These are phyloP conservation scores for Neocrepidodera transversa DNA, from an alignment of 2,888 invertebrate genomes.

Conservation along the genomic window DNA sequence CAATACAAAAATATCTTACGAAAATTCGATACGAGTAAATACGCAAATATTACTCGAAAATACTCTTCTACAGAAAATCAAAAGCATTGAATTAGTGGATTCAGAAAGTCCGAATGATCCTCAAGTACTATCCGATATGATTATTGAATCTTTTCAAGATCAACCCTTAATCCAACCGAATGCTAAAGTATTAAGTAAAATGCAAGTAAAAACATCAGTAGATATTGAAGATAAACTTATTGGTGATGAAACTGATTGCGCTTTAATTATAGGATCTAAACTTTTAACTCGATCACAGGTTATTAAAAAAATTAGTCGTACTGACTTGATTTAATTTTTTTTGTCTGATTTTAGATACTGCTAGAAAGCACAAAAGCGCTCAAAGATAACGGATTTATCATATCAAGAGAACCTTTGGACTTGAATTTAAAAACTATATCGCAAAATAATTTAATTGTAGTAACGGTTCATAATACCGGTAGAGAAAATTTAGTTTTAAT, in stretches of 20 bases:
- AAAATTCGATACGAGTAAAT: conserved; percentile 64
- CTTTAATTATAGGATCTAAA: conserved; percentile 51
- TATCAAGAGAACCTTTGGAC: conserved; percentile 66
- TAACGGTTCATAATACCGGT: conserved; percentile 31
- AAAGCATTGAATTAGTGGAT: conserved; percentile 43
- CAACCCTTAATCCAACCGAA: conserved; percentile 75
- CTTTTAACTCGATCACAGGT: conserved; percentile 60
- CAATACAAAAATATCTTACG: conserved; percentile 42
- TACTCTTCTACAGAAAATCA: conserved; percentile 62
- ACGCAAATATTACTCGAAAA: conserved; percentile 81
- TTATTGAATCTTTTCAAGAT: conserved; percentile 70
- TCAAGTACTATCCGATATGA: conserved; percentile 60
- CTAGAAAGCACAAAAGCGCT: conserved; percentile 30
- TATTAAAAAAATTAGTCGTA: no score
- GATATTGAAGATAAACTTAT: conserved; percentile 70
- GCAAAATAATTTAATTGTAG: conserved; percentile 4
- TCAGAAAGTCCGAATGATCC: conserved; percentile 22
- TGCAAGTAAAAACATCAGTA: conserved; percentile 55
- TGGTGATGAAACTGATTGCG: conserved; percentile 48
- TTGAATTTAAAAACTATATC: conserved; percentile 34
- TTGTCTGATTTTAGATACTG: conserved; percentile 36
- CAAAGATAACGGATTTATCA: conserved; percentile 67
- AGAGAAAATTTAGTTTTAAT: conserved; percentile 36
- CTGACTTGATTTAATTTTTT: no score
- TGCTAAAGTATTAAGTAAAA: conserved; percentile 66